phyloP scores from a whole-genome alignment of 2,888 invertebrate genomes.

The Drosophila ustulata region DNA sequence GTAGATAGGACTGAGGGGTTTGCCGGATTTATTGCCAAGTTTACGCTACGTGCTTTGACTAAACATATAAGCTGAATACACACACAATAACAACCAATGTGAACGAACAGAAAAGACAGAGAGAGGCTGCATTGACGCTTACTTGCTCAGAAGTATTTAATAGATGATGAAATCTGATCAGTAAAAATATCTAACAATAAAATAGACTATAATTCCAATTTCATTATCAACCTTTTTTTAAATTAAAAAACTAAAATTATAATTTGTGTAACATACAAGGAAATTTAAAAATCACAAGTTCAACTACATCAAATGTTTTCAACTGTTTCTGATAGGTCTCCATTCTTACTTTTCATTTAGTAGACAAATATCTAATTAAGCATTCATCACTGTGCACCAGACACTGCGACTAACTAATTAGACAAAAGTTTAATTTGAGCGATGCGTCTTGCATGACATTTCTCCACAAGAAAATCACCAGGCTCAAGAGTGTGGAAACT shows the following conservation, averaged over 20 bases:
- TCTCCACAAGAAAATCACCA: neutral
- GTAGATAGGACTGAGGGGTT: slow-evolving; percentile 44
- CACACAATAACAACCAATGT: slow-evolving; percentile 39
- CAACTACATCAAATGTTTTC: no score
- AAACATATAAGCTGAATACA: slow-evolving; percentile 80
- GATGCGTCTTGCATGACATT: slow-evolving; percentile 27
- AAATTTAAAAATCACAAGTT: no score
- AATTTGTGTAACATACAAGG: no score
- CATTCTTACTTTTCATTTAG: neutral
- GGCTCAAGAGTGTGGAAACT: neutral
- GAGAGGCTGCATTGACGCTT: slow-evolving; percentile 17
- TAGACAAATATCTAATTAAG: slow-evolving; percentile 14
- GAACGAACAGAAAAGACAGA: slow-evolving; percentile 24
- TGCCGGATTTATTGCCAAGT: slow-evolving; percentile 79
- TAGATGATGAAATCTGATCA: neutral
- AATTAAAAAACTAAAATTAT: no score
- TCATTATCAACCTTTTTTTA: neutral
- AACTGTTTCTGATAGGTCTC: no score
- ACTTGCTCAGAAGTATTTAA: slow-evolving; percentile 52
- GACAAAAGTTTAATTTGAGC: slow-evolving; percentile 32
- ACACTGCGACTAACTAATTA: slow-evolving; percentile 61
- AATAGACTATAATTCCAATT: neutral
- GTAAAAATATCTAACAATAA: neutral
- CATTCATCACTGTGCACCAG: slow-evolving; percentile 49
- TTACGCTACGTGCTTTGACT: slow-evolving; percentile 84